Conservation (phyloP, 2,888 invertebrate genomes). For the Orthosia gracilis region DNA sequence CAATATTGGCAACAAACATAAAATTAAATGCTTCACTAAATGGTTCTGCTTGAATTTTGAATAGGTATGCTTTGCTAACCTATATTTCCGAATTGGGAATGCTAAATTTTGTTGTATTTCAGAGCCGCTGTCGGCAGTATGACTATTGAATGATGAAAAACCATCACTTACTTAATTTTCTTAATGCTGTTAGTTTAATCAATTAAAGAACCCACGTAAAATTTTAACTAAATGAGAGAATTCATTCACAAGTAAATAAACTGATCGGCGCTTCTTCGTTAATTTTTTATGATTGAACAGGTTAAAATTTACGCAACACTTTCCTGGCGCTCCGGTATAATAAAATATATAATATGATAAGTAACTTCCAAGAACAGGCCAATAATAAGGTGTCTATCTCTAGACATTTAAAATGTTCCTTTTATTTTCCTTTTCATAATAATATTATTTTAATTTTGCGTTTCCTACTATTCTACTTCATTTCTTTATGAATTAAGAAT, state of each 20-base stretch:
- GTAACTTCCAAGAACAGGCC: neutral
- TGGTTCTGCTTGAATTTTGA: conserved; percentile 12
- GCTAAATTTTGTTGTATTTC: conserved; percentile 6
- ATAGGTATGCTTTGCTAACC: conserved; percentile 24
- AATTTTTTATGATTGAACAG: neutral
- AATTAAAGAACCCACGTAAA: neutral
- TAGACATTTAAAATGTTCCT: neutral
- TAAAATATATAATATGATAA: neutral
- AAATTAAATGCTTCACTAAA: conserved; percentile 36
- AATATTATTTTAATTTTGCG: neutral
- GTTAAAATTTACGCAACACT: neutral
- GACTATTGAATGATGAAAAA: neutral
- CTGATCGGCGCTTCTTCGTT: neutral
- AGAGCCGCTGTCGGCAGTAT: neutral
- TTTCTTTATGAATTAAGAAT: neutral
- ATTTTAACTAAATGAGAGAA: neutral
- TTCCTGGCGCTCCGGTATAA: neutral
- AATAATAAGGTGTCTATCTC: neutral
- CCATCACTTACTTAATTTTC: neutral
- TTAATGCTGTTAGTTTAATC: neutral
- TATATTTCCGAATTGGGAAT: neutral
- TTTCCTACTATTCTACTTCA: neutral
- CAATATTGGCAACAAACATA: conserved; percentile 39
- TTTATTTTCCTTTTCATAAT: neutral
- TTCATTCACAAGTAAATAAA: neutral